phyloP scores from a whole-genome alignment of 2,888 invertebrate species.

The Plebejus anna region DNA sequence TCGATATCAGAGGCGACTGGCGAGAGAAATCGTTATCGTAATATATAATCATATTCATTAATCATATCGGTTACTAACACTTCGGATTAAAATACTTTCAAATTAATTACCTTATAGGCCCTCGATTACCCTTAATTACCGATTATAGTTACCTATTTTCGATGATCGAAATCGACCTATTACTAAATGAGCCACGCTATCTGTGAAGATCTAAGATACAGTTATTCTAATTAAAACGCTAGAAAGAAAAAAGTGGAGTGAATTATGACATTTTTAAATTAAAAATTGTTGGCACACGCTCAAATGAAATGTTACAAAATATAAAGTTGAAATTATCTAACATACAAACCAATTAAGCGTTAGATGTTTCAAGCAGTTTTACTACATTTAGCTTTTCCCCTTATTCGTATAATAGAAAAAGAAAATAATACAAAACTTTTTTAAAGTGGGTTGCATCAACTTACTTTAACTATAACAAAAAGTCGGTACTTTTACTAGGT shows the following conservation, averaged over 20 bases:
- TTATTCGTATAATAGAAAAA: not conserved
- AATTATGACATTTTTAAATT: constrained; percentile 21
- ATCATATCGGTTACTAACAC: constrained; percentile 29
- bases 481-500: no score
- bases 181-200: constrained; percentile 8
- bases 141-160: constrained; percentile 22
- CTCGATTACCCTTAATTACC: constrained; percentile 27
- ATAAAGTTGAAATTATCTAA: not conserved
- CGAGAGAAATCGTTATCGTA: constrained; percentile 25
- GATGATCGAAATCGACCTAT: constrained; percentile 11
- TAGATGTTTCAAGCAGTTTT: not conserved
- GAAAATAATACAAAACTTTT: not conserved
- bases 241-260: constrained; percentile 8
- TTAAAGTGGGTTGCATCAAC: not conserved
- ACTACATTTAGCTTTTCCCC: not conserved
- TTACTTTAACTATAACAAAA: no score
- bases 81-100: constrained; percentile 29
- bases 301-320: constrained; percentile 16
- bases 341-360: constrained; percentile 6
- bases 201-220: constrained; percentile 14
- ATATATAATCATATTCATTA: constrained; percentile 27
- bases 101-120: constrained; percentile 24
- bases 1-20: constrained; percentile 7
- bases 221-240: constrained; percentile 18
- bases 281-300: constrained; percentile 20